Percentiles rank a stretch among this genome's conserved stretches.
These are phyloP conservation scores for Rhimphoctona megacephalus DNA, from an alignment of 2,888 invertebrate genomes.

Conservation along the genomic window DNA sequence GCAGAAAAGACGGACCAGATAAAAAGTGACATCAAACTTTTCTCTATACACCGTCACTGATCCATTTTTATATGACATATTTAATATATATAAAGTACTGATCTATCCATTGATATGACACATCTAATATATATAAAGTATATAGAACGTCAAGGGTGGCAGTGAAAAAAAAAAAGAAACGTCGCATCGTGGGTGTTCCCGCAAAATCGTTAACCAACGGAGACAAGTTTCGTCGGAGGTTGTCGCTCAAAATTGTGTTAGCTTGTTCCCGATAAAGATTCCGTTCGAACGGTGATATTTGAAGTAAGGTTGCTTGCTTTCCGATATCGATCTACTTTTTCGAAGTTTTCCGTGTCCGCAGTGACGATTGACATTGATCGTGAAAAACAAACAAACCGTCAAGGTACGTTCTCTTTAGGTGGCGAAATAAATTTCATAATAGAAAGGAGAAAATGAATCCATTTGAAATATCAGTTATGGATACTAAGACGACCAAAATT, in stretches of 20 bases:
- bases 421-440: not conserved
- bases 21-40: conserved; percentile 22
- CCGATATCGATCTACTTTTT: not conserved
- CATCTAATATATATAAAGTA: conserved; percentile 5
- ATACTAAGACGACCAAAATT: not conserved
- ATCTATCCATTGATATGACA: too few species aligned
- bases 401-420: not conserved
- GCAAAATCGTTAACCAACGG: conserved; percentile 20
- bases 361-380: not conserved
- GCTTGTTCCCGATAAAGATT: conserved; percentile 47
- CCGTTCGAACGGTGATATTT: conserved; percentile 15
- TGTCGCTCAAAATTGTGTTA: conserved; percentile 39
- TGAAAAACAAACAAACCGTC: not conserved
- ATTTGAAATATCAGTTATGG: not conserved
- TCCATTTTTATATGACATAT: not conserved
- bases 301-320: not conserved
- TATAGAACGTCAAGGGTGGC: conserved; percentile 31
- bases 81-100: conserved; percentile 4
- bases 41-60: not conserved
- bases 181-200: conserved; percentile 3
- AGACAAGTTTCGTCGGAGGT: conserved; percentile 40
- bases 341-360: not conserved
- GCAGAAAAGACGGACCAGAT: conserved; percentile 11
- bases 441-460: not conserved
- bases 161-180: conserved; percentile 12